Percentiles rank a stretch among this genome's conserved stretches.
Evolutionary conservation across 2,113 vertebrate species (phyloP).

Genomic region (Oenanthe melanoleuca): DNA sequence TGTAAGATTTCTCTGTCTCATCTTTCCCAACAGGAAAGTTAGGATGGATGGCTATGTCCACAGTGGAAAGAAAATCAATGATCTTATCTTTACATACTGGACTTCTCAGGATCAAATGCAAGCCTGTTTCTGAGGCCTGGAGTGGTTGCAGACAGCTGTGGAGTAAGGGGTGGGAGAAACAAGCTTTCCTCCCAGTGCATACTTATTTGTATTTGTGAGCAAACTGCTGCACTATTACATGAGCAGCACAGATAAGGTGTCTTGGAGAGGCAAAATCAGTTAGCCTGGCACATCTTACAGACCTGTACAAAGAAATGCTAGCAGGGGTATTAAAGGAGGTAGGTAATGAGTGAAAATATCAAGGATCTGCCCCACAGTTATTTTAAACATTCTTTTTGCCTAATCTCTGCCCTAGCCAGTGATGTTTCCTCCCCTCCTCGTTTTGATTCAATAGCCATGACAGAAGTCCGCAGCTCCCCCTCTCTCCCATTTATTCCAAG

Average conservation of each 20-base stretch:
- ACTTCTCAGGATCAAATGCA: neutral
- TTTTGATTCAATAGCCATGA: neutral
- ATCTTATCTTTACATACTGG: neutral
- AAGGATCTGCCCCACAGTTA: neutral
- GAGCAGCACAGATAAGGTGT: neutral
- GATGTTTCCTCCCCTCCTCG: neutral
- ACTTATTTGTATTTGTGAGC: neutral
- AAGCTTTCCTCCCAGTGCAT: neutral
- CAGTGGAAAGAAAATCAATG: neutral
- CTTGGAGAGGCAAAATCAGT: neutral
- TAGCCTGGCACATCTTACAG: neutral
- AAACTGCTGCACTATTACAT: neutral
- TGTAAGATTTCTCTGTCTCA: too few relatives aligned
- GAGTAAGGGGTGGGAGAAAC: neutral
- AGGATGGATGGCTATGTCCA: neutral
- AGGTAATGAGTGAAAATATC: neutral
- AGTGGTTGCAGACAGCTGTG: neutral
- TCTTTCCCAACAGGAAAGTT: neutral
- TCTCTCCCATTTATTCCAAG: slow-evolving; percentile 34
- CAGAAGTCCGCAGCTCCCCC: neutral
- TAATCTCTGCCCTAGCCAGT: neutral
- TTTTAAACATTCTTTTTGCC: neutral
- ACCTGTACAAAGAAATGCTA: neutral
- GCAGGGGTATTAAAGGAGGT: neutral
- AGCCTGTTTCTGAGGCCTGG: neutral